These are phyloP conservation scores for Suillia variegata DNA, from an alignment of 2,888 invertebrate species.

Conservation along the genomic window DNA sequence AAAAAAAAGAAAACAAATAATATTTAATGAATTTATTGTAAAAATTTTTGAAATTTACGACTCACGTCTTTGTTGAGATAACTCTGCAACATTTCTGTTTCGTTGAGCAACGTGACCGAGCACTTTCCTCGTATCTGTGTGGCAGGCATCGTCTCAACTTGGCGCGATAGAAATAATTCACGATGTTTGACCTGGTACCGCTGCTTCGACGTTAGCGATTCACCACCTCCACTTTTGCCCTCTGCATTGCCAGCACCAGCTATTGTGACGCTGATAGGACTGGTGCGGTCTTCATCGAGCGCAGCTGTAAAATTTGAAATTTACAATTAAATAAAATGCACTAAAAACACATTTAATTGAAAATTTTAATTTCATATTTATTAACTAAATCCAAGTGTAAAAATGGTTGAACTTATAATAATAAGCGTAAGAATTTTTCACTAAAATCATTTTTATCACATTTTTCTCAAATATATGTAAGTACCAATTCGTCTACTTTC, in stretches of 20 bases:
- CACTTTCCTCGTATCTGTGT: constrained; percentile 99
- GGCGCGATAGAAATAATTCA: constrained; percentile 96
- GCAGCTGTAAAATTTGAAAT: constrained; percentile 63
- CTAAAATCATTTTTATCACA: too few species aligned
- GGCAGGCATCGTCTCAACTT: constrained; percentile 97
- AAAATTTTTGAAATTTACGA: constrained; percentile 56
- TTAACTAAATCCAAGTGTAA: too few species aligned
- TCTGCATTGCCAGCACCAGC: constrained; percentile 34
- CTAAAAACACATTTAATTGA: not conserved
- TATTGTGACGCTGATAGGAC: constrained; percentile 55
- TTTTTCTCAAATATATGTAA: too few species aligned
- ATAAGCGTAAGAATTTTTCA: too few species aligned
- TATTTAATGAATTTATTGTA: constrained; percentile 9
- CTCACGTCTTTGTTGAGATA: constrained; percentile 95
- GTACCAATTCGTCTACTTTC: too few species aligned
- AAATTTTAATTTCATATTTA: too few species aligned
- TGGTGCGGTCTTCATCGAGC: constrained; percentile 70
- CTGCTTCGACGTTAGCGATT: constrained; percentile 81
- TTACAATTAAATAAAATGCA: too few species aligned
- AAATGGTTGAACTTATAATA: too few species aligned
- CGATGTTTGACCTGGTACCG: constrained; percentile 96
- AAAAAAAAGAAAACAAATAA: constrained; percentile 9
- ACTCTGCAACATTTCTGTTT: constrained; percentile 94
- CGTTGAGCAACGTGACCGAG: constrained; percentile 97
- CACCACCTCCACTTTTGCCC: constrained; percentile 60